These are phyloP conservation scores for Nymphicus hollandicus DNA, from an alignment of 2,113 vertebrate species.

Conservation along the genomic window DNA sequence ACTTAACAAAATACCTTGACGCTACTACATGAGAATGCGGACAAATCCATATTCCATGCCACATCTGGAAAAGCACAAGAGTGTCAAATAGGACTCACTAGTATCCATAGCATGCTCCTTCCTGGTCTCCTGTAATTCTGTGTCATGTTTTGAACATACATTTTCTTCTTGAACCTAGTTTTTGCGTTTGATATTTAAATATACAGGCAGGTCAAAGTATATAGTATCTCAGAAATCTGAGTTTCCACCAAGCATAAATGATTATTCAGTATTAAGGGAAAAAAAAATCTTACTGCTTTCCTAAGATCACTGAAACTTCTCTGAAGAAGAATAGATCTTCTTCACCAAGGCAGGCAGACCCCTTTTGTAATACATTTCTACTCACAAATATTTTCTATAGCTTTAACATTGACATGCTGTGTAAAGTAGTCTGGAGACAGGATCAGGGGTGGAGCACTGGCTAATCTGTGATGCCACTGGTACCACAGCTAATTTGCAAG, in stretches of 20 bases:
- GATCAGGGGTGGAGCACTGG: neutral
- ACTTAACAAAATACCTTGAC: neutral
- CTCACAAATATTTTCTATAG: neutral
- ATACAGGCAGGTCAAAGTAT: neutral
- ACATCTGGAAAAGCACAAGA: neutral
- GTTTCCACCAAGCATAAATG: neutral
- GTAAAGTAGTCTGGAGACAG: neutral
- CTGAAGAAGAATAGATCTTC: neutral
- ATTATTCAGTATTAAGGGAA: neutral
- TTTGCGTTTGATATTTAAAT: neutral
- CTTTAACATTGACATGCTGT: neutral
- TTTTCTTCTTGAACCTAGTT: neutral
- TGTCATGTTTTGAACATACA: neutral
- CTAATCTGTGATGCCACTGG: neutral
- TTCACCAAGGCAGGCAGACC: neutral
- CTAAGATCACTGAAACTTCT: neutral
- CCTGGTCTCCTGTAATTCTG: neutral
- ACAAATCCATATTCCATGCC: neutral
- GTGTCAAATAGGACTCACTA: neutral
- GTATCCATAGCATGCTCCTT: neutral
- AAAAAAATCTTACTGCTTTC: neutral
- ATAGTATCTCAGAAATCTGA: neutral
- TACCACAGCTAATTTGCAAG: neutral
- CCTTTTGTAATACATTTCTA: neutral
- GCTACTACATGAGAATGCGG: neutral